Evolutionary conservation across 2,113 vertebrate genomes (phyloP).

Genomic region (Apodemus sylvaticus): DNA sequence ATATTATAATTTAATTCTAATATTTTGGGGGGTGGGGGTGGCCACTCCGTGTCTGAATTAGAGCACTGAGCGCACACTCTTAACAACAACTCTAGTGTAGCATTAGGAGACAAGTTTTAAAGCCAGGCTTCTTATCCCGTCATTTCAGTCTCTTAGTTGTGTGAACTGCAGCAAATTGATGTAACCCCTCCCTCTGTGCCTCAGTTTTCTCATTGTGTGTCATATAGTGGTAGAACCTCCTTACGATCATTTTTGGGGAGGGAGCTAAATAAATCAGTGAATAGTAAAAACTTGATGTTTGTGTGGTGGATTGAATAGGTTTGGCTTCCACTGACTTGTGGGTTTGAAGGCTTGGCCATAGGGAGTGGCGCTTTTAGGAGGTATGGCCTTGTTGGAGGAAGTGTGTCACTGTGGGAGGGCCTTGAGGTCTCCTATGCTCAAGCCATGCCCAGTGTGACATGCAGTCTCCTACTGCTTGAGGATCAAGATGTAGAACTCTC

Average conservation of each 20-base stretch:
- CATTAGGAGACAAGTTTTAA: neutral
- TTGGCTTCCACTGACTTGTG: no score
- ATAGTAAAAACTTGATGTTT: neutral
- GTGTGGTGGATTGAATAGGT: no score
- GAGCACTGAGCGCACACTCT: neutral
- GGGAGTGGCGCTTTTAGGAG: no score
- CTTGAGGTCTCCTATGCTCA: no score
- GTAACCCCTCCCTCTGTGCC: neutral
- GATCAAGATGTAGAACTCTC: no score
- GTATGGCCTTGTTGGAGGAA: no score
- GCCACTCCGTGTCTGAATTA: neutral
- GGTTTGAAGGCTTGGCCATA: no score
- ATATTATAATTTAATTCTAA: neutral
- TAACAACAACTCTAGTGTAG: neutral
- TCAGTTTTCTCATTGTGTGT: neutral
- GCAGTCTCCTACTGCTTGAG: no score
- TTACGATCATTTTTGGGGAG: neutral
- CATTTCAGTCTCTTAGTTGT: neutral
- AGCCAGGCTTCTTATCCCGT: neutral
- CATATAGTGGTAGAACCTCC: neutral
- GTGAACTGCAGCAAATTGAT: neutral
- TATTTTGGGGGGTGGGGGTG: neutral
- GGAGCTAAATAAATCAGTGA: neutral
- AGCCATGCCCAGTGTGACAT: no score
- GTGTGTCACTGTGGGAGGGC: no score